Conservation (phyloP, 2,888 invertebrate species). For the Drosophila ustulata region DNA sequence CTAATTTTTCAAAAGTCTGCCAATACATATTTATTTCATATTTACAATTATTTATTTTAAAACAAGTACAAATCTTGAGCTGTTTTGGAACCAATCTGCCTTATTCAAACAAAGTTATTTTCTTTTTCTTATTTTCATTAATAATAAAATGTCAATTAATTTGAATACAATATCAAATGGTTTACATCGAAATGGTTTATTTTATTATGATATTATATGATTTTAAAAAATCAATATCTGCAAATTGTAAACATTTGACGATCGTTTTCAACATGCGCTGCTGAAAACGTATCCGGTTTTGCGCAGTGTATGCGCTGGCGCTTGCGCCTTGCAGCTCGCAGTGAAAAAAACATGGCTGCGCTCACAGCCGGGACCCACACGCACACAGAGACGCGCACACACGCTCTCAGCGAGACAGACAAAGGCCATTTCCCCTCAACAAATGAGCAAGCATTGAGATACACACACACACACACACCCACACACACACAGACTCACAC, state of each 20-base stretch:
- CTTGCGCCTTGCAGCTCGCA: conserved; percentile 62
- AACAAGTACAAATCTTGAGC: no score
- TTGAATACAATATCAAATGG: no score
- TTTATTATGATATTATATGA: no score
- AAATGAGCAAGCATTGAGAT: conserved; percentile 71
- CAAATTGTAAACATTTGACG: neutral
- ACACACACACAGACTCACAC: conserved; percentile 22
- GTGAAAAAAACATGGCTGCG: conserved; percentile 76
- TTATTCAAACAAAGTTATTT: no score
- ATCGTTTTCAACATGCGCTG: neutral
- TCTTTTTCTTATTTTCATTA: no score
- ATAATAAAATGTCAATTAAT: no score
- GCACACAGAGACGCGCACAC: conserved; percentile 14
- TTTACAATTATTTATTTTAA: no score
- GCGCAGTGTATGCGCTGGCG: conserved; percentile 59
- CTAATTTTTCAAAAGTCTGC: no score
- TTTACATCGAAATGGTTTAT: no score
- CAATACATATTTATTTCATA: no score
- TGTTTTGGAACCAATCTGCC: no score
- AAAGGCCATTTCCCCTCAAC: conserved; percentile 78
- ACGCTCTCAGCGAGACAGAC: conserved; percentile 63
- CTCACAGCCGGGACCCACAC: conserved; percentile 57
- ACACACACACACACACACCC: conserved; percentile 33
- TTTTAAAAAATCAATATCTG: no score
- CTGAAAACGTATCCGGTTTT: conserved; percentile 15